Base-by-base conservation (phyloP, 2,888 invertebrate species). In the Drosophila quinaria region DNA sequence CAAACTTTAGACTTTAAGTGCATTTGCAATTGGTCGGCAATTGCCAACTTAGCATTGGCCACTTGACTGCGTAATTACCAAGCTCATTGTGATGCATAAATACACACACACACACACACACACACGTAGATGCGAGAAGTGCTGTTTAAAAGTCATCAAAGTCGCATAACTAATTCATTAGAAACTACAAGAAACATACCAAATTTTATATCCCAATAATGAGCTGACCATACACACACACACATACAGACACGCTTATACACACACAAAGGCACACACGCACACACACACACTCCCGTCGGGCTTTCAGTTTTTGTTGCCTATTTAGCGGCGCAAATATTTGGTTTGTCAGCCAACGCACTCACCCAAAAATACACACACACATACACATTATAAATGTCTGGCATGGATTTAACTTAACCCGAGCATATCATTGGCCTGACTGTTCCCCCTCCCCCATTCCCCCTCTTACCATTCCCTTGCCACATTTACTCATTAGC, bases 251-350 rank as follows among this genome's bases (percentile, higher is more conserved):
- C 0, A 8, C 8, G 8, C 29, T 8, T 8, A 17, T 11, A 33
- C 44, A 15, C 13, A 9, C 33, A 13, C 44, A 10, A 17, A 25
- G 39, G 1, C 31, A n/a, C 31, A 31, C 22, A 25, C 44, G 1
- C 31, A n/a, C 31, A 31, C 22, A 9, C 15, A 9, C 49, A 9
- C 51, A 47, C 17, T 47, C 13, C 31, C 4, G 35, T 3, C 49
- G 6, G 3, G 46, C 25, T 54, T 51, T 44, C 51, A 51, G 47
- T 66, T 74, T 81, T 74, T 71, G 69, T 75, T 74, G 80, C 80
- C 82, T 81, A 81, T 75, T 80, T 78, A 75, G 79, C 64, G 67
- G 82, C 49, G 71, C 71, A 80, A 80, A 69, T 78, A 71, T 81
- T 80, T 81, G 46, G 60, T 25, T 60, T 81, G 64, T 65, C 51